Percentiles rank a stretch among this genome's conserved stretches.
Conservation (phyloP, 2,797 vertebrate species). For the Numenius phaeopus region DNA sequence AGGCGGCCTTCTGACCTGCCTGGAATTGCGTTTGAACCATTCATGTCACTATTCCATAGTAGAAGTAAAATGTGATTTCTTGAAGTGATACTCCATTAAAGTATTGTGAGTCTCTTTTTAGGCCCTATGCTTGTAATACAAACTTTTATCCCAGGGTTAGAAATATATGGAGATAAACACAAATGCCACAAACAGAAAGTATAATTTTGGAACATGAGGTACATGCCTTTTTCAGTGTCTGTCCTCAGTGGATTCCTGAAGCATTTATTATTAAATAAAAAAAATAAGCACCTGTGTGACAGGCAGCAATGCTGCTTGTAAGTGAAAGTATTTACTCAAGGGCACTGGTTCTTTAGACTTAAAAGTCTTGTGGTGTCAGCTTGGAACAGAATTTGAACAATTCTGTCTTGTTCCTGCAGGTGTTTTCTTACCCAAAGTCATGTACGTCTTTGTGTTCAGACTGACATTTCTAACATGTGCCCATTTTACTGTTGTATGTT, state of each 20-base stretch:
- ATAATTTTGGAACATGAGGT: not conserved
- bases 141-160: not conserved
- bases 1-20: not conserved
- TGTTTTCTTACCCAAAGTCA: not conserved
- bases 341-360: not conserved
- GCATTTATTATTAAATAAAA: not conserved
- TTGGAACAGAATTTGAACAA: not conserved
- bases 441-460: not conserved
- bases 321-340: not conserved
- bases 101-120: not conserved
- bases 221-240: not conserved
- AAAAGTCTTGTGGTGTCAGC: not conserved
- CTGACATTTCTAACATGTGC: not conserved
- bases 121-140: not conserved
- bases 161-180: not conserved
- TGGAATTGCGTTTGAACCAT: not conserved
- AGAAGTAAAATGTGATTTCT: not conserved
- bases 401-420: not conserved
- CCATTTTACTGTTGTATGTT: not conserved
- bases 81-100: not conserved
- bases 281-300: not conserved
- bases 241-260: not conserved
- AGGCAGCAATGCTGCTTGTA: not conserved
- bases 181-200: not conserved
- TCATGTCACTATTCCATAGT: not conserved